Percentiles rank a stretch among this genome's conserved stretches.
These are phyloP conservation scores for Denticeps clupeoides DNA, from an alignment of 2,797 vertebrate species.

Conservation along the genomic window DNA sequence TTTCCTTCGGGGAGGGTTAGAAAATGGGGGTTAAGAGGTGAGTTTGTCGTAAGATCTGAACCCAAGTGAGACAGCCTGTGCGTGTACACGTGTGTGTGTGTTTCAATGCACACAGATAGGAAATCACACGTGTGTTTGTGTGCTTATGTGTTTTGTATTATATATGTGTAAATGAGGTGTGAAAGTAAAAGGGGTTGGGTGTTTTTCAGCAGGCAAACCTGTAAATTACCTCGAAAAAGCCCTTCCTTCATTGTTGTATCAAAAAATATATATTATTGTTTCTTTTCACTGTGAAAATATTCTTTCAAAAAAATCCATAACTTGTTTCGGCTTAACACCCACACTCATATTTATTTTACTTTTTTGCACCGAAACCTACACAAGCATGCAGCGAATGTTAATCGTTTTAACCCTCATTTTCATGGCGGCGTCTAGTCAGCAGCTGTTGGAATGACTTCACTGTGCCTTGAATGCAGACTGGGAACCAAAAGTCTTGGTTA, in stretches of 20 bases:
- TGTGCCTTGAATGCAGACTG: neutral
- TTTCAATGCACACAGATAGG: neutral
- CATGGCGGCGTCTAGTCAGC: constrained; percentile 19
- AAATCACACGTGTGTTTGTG: neutral
- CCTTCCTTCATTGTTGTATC: neutral
- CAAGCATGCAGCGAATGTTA: constrained; percentile 7
- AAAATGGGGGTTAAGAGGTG: neutral
- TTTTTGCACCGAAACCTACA: neutral
- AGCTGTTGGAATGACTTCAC: constrained; percentile 24
- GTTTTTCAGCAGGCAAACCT: neutral
- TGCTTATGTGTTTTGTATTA: neutral
- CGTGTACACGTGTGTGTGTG: constrained; percentile 4
- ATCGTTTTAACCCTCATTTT: constrained; percentile 20
- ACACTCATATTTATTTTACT: neutral
- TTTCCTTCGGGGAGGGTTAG: neutral
- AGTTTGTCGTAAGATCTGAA: neutral
- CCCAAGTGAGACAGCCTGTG: neutral
- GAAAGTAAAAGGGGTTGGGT: neutral
- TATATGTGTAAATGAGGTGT: neutral
- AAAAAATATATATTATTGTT: neutral
- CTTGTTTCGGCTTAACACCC: too few species aligned
- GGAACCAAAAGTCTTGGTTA: neutral
- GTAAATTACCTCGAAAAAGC: constrained; percentile 2
- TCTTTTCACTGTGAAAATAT: neutral
- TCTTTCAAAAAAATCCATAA: neutral